Conservation (phyloP, 35 echinoderm and acorn worm genomes). For the Strongylocentrotus purpuratus region DNA sequence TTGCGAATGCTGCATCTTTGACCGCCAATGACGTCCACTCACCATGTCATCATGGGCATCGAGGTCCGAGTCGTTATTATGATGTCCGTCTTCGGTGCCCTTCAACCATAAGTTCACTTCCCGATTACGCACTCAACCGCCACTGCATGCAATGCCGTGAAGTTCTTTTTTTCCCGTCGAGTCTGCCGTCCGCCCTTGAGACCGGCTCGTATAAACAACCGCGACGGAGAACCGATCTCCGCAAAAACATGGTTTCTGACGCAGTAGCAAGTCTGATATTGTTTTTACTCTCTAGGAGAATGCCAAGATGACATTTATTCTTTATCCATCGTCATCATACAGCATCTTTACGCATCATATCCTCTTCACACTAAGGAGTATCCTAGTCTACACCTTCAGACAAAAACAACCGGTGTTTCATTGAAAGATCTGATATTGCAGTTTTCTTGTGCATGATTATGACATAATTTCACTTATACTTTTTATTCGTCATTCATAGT, state of each 20-base stretch:
- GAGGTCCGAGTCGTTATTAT: not conserved
- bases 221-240: not conserved
- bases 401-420: not conserved
- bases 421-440: not conserved
- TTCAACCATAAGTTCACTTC: too few species aligned
- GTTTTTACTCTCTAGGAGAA: not conserved
- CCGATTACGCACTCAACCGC: not conserved
- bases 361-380: not conserved
- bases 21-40: not conserved
- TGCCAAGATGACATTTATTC: not conserved
- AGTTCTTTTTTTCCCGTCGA: not conserved
- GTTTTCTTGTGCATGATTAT: not conserved
- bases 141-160: not conserved
- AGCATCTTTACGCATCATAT: not conserved
- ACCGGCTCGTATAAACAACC: not conserved
- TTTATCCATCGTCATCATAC: not conserved
- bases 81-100: not conserved
- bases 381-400: not conserved
- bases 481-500: too few species aligned
- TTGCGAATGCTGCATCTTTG: not conserved
- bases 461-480: too few species aligned
- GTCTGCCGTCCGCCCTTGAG: not conserved
- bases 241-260: not conserved
- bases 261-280: not conserved
- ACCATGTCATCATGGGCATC: not conserved